Evolutionary conservation across 2,113 vertebrate species (phyloP).

Genomic region (Poeciliopsis occidentalis): DNA sequence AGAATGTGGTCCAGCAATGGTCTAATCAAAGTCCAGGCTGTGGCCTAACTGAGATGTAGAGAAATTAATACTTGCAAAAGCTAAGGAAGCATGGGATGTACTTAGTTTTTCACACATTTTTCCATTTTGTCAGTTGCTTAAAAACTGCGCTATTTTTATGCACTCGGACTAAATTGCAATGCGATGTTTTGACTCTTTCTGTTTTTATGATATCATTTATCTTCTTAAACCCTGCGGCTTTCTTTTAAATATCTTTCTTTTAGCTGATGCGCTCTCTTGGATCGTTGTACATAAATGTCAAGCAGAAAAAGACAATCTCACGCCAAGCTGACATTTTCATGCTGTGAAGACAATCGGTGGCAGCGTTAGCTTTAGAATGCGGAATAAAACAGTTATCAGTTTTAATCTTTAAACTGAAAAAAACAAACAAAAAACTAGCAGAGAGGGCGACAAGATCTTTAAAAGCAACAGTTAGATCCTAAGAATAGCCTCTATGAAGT

Average conservation of each 20-base stretch:
- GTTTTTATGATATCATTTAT: neutral
- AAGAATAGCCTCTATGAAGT: conserved; percentile 40
- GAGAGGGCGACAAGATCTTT: conserved; percentile 9
- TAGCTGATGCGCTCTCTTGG: neutral
- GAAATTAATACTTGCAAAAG: neutral
- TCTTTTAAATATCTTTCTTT: neutral
- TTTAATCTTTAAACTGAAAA: neutral
- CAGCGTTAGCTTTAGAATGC: conserved; percentile 11
- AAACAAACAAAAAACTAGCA: neutral
- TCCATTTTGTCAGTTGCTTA: neutral
- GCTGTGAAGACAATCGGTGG: neutral
- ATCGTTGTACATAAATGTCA: neutral
- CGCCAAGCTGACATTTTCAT: conserved; percentile 3
- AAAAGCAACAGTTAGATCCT: conserved; percentile 1
- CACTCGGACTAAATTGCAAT: neutral
- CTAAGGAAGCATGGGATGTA: neutral
- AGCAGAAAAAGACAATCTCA: neutral
- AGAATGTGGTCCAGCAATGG: no score
- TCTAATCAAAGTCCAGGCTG: no score
- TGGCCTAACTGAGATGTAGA: neutral
- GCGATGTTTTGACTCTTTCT: neutral
- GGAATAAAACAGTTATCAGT: neutral
- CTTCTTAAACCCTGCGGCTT: neutral
- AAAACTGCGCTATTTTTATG: no score
- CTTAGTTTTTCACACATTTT: neutral